Conservation (phyloP, 1,140 invertebrate genomes). For the Cydia strobilella region DNA sequence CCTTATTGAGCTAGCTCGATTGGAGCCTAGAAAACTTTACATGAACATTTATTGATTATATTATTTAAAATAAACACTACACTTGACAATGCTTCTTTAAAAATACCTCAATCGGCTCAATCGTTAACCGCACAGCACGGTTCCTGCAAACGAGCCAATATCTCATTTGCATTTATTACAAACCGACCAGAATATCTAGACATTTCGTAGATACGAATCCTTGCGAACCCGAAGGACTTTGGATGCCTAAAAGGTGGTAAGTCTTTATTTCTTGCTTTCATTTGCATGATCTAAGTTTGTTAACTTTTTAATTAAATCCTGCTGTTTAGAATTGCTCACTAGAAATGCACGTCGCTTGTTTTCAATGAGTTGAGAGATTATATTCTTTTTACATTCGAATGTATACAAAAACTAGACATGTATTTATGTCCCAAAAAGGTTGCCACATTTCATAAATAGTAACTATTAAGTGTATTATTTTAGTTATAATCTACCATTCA, state of each 20-base stretch:
- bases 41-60: too few species aligned
- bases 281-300: background rate
- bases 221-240: background rate
- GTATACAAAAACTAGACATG: too few species aligned
- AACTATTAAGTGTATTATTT: too few species aligned
- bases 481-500: too few species aligned
- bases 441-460: too few species aligned
- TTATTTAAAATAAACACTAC: background rate
- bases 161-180: constrained; percentile 14
- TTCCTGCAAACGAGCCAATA: background rate
- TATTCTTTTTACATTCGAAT: too few species aligned
- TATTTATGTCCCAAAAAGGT: too few species aligned
- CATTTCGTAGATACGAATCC: background rate
- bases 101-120: too few species aligned
- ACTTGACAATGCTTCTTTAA: background rate
- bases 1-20: too few species aligned
- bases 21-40: too few species aligned
- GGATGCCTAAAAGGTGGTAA: background rate
- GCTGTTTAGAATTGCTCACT: background rate
- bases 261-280: background rate
- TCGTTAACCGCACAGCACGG: background rate
- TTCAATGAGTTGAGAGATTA: too few species aligned
- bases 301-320: background rate
- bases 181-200: background rate
- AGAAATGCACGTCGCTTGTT: background rate